Percentiles rank a stretch among this genome's conserved stretches.
Evolutionary conservation across 2,797 vertebrate genomes (phyloP).

Genomic region (Macropodus opercularis): DNA sequence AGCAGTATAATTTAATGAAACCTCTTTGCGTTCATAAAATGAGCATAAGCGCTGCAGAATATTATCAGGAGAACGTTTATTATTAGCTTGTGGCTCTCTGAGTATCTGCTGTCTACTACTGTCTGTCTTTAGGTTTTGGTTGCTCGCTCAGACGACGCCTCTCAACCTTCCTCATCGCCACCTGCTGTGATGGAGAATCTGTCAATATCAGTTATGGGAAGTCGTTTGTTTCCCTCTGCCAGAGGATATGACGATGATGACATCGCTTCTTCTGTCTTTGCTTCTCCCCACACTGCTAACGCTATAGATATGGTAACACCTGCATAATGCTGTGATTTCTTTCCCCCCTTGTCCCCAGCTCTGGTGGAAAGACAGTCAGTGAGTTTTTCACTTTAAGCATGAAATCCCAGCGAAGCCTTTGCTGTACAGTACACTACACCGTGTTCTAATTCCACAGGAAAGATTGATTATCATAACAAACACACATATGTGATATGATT

Average conservation of each 20-base stretch:
- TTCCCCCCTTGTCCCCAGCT: slow-evolving; percentile 17
- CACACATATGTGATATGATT: not conserved
- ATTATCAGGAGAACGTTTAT: slow-evolving; percentile 66
- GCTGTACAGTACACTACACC: not conserved
- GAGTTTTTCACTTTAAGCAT: slow-evolving; percentile 16
- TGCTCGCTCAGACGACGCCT: slow-evolving; percentile 53
- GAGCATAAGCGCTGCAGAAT: slow-evolving; percentile 52
- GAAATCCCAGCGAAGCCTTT: slow-evolving; percentile 11
- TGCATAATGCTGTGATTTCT: slow-evolving; percentile 22
- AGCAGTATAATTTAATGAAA: slow-evolving; percentile 52
- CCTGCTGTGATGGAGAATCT: slow-evolving; percentile 37
- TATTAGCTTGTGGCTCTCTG: slow-evolving; percentile 43
- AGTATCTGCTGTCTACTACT: too few relatives aligned
- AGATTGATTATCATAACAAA: not conserved
- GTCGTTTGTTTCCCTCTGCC: slow-evolving; percentile 54
- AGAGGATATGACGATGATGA: slow-evolving; percentile 40
- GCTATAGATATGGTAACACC: slow-evolving; percentile 28
- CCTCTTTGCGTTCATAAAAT: slow-evolving; percentile 51
- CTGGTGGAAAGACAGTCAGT: not conserved
- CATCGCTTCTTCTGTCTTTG: slow-evolving; percentile 14
- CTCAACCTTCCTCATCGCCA: slow-evolving; percentile 57
- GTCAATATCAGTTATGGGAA: slow-evolving; percentile 38
- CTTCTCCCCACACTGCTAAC: slow-evolving; percentile 14
- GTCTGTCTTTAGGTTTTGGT: slow-evolving; percentile 50
- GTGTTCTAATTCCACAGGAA: not conserved